These are phyloP conservation scores for Euwallacea fornicatus DNA, from an alignment of 1,140 invertebrate genomes.

Conservation along the genomic window DNA sequence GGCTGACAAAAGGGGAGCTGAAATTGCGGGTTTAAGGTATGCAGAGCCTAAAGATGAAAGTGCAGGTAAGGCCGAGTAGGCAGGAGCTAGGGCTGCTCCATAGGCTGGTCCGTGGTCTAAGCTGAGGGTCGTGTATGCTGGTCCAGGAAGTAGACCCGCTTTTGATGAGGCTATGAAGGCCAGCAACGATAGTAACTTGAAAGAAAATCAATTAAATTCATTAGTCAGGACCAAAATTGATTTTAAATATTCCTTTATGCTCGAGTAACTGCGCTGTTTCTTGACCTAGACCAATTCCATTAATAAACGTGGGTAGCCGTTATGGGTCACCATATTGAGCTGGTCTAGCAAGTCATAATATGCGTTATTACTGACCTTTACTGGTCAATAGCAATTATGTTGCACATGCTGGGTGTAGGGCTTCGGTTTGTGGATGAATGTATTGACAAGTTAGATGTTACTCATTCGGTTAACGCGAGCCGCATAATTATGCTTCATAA, in stretches of 20 bases:
- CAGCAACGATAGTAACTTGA: neutral
- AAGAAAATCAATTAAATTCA: neutral
- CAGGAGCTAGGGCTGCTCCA: neutral
- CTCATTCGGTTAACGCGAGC: too few species aligned
- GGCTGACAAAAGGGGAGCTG: neutral
- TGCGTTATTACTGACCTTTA: too few species aligned
- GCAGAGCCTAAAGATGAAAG: neutral
- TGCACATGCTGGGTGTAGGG: too few species aligned
- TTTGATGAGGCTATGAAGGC: constrained; percentile 4
- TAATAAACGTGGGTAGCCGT: neutral
- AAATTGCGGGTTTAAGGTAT: neutral
- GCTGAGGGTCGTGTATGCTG: neutral
- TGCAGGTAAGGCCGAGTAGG: neutral
- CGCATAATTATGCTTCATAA: too few species aligned
- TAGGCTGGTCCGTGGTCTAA: constrained; percentile 9
- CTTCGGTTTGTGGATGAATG: too few species aligned
- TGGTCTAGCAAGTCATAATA: too few species aligned
- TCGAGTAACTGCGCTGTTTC: neutral
- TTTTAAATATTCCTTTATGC: too few species aligned
- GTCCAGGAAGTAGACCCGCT: neutral
- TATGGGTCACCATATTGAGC: too few species aligned
- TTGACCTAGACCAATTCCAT: constrained; percentile 4
- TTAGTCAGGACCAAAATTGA: too few species aligned
- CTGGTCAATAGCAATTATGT: too few species aligned
- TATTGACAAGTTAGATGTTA: too few species aligned